A percentile compares a stretch with the other conserved stretches of the same genome.
These are phyloP conservation scores for Nasonia longicornis DNA, from an alignment of 1,140 invertebrate species.

Conservation along the genomic window DNA sequence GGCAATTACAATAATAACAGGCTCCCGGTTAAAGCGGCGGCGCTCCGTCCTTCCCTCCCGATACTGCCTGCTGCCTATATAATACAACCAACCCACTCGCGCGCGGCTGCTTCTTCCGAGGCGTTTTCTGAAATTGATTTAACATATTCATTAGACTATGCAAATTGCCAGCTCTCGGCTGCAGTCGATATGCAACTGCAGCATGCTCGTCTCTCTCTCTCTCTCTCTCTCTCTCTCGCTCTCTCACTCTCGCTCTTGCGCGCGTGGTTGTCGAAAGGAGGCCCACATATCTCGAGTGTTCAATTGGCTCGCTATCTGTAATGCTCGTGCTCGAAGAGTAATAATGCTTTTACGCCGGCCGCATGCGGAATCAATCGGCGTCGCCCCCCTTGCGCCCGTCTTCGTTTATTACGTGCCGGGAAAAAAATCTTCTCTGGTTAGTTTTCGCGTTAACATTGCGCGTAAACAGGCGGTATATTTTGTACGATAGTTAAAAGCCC, in stretches of 20 bases:
- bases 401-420: constrained; percentile 8
- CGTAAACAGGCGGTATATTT: no score
- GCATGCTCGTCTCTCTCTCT: background rate
- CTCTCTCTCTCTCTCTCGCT: no score
- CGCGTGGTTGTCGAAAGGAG: constrained; percentile 16
- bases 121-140: constrained; percentile 67
- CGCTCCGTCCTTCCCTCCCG: constrained; percentile 45
- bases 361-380: constrained; percentile 10
- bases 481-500: background rate
- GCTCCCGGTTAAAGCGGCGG: constrained; percentile 52
- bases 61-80: background rate
- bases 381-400: no score
- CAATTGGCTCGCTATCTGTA: constrained; percentile 26
- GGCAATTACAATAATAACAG: constrained; percentile 70
- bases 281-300: constrained; percentile 27
- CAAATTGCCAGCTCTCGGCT: constrained; percentile 53
- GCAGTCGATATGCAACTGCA: background rate
- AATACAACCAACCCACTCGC: background rate
- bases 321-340: constrained; percentile 14
- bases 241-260: background rate
- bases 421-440: background rate
- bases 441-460: no score
- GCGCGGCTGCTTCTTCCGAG: background rate
- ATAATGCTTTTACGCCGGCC: constrained; percentile 25
- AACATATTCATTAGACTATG: constrained; percentile 69